Base-by-base conservation (phyloP, 2,888 invertebrate species). In the Eubasilissa splendida region DNA sequence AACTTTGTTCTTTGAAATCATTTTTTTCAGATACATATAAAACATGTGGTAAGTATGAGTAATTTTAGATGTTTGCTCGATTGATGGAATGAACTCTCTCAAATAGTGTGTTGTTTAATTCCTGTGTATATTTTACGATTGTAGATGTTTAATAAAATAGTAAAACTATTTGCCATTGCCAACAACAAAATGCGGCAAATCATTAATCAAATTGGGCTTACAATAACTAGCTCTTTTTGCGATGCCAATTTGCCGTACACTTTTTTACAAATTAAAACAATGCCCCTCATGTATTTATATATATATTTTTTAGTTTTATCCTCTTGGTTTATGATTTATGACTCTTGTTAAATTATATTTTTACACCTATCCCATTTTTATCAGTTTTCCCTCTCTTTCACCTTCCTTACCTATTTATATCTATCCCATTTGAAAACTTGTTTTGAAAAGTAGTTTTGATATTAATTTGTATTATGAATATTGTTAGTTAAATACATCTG, bases 231-330 rank as follows among this genome's bases (percentile, higher is more conserved):
- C 79, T 66, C 80, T 80, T 63, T 77, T 79, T 81, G 71, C 76
- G 52, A 73, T 50, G 54, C 33, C 52, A 66, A 50, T 82, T 79
- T 74, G 82, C 82, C 82, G 79, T 74, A 82, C 82, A 82, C 59
- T 42, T 73, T 73, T 8, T 52, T 4, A 71, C 22, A 10, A 56
- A 68, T 68, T 42, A n/a, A 52, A 52, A n/a, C 52, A 68, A 10
- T 73, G 33, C 73, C 58, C 71, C 10, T 31, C 5, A n/a, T 71
- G 31, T 56, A 71, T 33, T 10, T 56, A 52, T 56, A 54, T 11
- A 22, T 59, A 31, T 56, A 14, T 74, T 60, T 52, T 75, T 75
- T 75, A 59, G 4, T 59, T 52, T 50, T 60, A 52, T 50, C 14
- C 52, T 22, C 5, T 74, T 60, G 14, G 10, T 75, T 42, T 75